A percentile compares a stretch with the other conserved stretches of the same genome.
phyloP scores from a whole-genome alignment of 2,888 invertebrate genomes.

The Pogonocherus hispidulus region DNA sequence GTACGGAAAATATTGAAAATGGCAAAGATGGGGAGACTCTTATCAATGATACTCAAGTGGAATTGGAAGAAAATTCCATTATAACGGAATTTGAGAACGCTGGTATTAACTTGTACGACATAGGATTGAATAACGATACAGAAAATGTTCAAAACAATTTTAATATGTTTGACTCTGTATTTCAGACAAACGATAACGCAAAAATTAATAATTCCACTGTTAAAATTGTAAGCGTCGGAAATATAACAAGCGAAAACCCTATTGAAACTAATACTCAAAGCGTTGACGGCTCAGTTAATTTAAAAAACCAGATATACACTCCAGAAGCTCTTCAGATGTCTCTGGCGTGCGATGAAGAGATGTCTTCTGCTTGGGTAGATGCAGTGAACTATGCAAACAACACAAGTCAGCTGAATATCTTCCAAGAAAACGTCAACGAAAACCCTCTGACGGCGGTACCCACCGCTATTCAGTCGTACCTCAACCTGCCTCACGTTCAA shows the following conservation, averaged over 20 bases:
- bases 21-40: constrained; percentile 64
- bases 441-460: constrained; percentile 74
- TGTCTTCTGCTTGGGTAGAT: constrained; percentile 83
- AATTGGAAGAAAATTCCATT: constrained; percentile 65
- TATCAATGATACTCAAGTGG: constrained; percentile 62
- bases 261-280: neutral
- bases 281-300: constrained; percentile 46
- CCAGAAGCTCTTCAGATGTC: constrained; percentile 80
- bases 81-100: constrained; percentile 67
- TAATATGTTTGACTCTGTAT: constrained; percentile 23
- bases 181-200: constrained; percentile 33
- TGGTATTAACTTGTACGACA: constrained; percentile 63
- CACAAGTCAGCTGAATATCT: constrained; percentile 72
- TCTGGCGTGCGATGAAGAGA: constrained; percentile 81
- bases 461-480: constrained; percentile 77
- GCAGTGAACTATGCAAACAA: constrained; percentile 78
- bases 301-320: constrained; percentile 63
- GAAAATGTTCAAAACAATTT: constrained; percentile 28
- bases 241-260: constrained; percentile 38
- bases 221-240: constrained; percentile 57
- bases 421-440: constrained; percentile 70
- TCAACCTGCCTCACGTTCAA: constrained; percentile 58
- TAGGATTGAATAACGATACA: constrained; percentile 44
- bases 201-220: constrained; percentile 55
- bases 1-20: constrained; percentile 66